Conservation (phyloP, 53 echinoderm and acorn worm genomes). For the Paracentrotus lividus region DNA sequence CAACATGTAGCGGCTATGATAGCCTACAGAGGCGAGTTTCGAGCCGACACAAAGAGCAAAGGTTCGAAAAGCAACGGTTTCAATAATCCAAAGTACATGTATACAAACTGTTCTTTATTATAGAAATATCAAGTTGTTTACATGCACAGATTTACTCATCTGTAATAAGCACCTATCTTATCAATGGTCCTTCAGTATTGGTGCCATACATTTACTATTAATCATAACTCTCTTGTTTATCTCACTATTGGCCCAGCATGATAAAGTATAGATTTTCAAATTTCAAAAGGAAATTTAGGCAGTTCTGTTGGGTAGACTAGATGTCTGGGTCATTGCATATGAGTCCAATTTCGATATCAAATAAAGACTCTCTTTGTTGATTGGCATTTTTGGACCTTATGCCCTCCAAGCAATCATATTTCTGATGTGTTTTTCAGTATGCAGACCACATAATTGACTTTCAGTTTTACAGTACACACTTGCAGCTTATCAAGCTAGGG, state of each 20-base stretch:
- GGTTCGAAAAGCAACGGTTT: background rate
- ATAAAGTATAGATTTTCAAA: constrained; percentile 11
- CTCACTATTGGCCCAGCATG: background rate
- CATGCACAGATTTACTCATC: constrained; percentile 24
- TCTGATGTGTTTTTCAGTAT: constrained; percentile 37
- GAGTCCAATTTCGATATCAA: constrained; percentile 30
- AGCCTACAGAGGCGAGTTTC: background rate
- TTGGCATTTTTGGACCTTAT: constrained; percentile 18
- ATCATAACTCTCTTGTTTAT: constrained; percentile 15
- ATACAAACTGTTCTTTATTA: constrained; percentile 10
- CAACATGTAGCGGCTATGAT: no score
- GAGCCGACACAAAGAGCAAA: background rate
- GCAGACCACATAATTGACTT: constrained; percentile 45
- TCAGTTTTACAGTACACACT: constrained; percentile 2
- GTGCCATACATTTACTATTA: constrained; percentile 21
- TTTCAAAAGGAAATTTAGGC: constrained; percentile 4
- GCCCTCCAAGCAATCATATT: constrained; percentile 44
- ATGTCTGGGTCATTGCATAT: constrained; percentile 5
- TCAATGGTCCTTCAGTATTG: background rate
- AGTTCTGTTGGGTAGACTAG: constrained; percentile 20
- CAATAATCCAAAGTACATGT: constrained; percentile 25
- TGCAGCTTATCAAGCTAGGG: background rate
- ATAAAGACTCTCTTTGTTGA: constrained; percentile 36
- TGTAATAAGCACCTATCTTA: constrained; percentile 39
- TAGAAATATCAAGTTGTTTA: constrained; percentile 11